Evolutionary conservation across 2,888 invertebrate genomes (phyloP).

Genomic region (Subacronicta megacephala): DNA sequence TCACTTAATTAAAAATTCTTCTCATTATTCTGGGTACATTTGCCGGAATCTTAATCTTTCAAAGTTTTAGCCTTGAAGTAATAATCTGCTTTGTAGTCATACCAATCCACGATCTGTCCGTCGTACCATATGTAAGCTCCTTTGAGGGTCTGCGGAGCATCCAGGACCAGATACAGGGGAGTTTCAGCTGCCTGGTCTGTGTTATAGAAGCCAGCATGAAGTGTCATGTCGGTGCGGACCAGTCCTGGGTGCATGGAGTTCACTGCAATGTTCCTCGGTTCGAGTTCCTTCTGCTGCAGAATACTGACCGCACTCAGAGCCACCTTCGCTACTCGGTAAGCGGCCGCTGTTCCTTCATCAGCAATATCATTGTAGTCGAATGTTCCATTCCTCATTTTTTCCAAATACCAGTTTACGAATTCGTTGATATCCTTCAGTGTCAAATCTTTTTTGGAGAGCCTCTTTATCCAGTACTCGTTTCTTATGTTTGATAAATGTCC

Average conservation of each 20-base stretch:
- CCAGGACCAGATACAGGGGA: constrained; percentile 87
- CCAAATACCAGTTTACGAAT: constrained; percentile 91
- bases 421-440: constrained; percentile 73
- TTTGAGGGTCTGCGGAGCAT: constrained; percentile 84
- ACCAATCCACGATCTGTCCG: constrained; percentile 89
- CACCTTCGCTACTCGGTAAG: constrained; percentile 93
- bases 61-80: constrained; percentile 68
- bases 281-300: constrained; percentile 91
- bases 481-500: constrained; percentile 91
- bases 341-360: constrained; percentile 87
- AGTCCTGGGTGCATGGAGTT: constrained; percentile 93
- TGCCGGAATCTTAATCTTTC: not conserved
- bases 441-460: constrained; percentile 69
- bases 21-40: constrained; percentile 2
- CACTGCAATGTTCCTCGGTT: constrained; percentile 86
- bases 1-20: constrained; percentile 5
- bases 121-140: constrained; percentile 92
- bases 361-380: constrained; percentile 70
- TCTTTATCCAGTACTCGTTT: constrained; percentile 76
- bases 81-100: constrained; percentile 70
- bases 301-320: constrained; percentile 91
- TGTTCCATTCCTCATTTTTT: constrained; percentile 70
- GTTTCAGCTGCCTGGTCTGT: constrained; percentile 89
- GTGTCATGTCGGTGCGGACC: constrained; percentile 94
- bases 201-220: constrained; percentile 88